Evolutionary conservation across 2,888 invertebrate species (phyloP), one percentile per base, ranked within the genome.

Genomic region (Argyresthia albistria): DNA sequence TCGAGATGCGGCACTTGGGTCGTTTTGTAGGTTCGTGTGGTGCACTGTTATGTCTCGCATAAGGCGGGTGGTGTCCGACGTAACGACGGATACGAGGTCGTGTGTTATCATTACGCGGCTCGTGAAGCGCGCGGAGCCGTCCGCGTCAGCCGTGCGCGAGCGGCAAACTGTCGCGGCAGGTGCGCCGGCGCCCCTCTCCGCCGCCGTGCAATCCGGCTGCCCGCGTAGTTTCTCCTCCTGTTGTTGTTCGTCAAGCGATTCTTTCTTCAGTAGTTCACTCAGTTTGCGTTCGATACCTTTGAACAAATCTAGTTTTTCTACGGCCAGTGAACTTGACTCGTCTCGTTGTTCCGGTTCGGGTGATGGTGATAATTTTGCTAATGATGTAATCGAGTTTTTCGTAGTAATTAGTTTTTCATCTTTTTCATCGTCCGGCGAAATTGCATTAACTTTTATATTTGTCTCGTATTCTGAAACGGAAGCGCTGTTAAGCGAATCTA

Each of bases 71-170:
- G 93, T 93, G 73, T 93, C 93, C 66, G 91, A 91, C 69, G 93
- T 92, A 75, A 93, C 91, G 63, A 93, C 92, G 81, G 91, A 93
- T 68, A 93, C 93, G 75, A 74, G 89, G 77, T 93, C 92, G 88
- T 94, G 94, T 70, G 95, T 95, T 87, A 95, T 95, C 94, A 95
- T 95, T 80, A 95, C 93, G 89, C 95, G 91, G 89, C 95, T 95
- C 70, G 93, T 94, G 79, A 95, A 95, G 76, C 93, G 93, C 80
- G 92, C 91, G 72, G 89, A 79, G 60, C 88, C 89, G 81, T 88
- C 88, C 80, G 81, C 80, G 68, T 83, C 78, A 69, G 81, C 81
- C 84, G 86, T 76, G 77, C 86, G 84, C 88, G 86, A 79, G 77
- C 86, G 79, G 82, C 82, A 77, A 76, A 86, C 84, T 88, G 86